Evolutionary conservation across 1,140 invertebrate genomes (phyloP).

Genomic region (Frieseomelitta varia): DNA sequence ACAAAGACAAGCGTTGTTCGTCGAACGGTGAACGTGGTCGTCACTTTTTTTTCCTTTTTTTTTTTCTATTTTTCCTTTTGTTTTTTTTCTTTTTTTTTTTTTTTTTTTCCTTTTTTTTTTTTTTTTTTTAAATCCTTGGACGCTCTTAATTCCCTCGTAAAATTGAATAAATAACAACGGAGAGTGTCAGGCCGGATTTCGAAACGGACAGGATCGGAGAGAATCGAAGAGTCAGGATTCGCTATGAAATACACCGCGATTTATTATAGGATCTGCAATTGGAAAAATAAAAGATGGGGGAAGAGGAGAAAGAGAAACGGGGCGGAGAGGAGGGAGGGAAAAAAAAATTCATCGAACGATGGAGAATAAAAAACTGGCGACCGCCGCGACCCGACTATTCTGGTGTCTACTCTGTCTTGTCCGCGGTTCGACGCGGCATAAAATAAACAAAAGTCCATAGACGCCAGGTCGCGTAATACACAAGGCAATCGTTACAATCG

Average conservation of each 20-base stretch:
- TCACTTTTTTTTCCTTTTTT: too few relatives aligned
- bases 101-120: too few relatives aligned
- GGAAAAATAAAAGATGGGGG: background rate
- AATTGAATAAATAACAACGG: conserved; percentile 23
- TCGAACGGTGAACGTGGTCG: too few relatives aligned
- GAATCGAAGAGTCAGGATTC: background rate
- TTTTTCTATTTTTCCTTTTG: background rate
- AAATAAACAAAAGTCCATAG: conserved; percentile 31
- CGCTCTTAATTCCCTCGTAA: background rate
- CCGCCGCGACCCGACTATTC: background rate
- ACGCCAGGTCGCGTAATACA: conserved; percentile 18
- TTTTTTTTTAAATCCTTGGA: background rate
- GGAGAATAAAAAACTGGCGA: conserved; percentile 16
- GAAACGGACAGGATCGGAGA: background rate
- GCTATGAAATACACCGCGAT: conserved; percentile 15
- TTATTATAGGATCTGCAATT: conserved; percentile 33
- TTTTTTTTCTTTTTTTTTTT: background rate
- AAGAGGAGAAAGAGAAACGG: too few relatives aligned
- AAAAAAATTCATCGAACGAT: conserved; percentile 12
- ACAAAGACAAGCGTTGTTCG: background rate
- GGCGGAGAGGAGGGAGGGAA: too few relatives aligned
- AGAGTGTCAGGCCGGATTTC: background rate
- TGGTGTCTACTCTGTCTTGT: conserved; percentile 21
- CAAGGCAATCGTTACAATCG: conserved; percentile 48
- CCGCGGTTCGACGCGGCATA: background rate